phyloP scores from a whole-genome alignment of 2,113 vertebrate species.

The Agapornis roseicollis region DNA sequence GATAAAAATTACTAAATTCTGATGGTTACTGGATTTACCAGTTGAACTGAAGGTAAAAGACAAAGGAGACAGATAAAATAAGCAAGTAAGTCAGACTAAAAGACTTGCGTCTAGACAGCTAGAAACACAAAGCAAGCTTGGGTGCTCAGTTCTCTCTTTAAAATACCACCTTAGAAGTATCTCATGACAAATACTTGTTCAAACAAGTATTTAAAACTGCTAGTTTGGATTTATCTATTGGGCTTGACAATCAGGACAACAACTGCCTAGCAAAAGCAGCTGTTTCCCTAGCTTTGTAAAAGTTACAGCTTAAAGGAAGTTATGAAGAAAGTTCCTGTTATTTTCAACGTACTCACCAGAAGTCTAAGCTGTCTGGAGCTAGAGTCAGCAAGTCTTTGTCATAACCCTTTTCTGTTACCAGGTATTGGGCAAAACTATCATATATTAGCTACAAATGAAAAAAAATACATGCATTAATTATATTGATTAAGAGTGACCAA shows the following conservation, averaged over 20 bases:
- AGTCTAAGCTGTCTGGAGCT: constrained; percentile 87
- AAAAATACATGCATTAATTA: background rate
- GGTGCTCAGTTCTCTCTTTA: background rate
- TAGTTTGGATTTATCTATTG: background rate
- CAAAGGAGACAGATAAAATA: background rate
- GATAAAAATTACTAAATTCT: background rate
- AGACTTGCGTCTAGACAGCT: background rate
- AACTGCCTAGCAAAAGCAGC: background rate
- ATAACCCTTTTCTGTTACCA: constrained; percentile 90
- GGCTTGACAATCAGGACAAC: background rate
- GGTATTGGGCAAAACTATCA: constrained; percentile 89
- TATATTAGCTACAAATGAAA: constrained; percentile 87
- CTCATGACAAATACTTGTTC: background rate
- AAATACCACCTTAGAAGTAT: background rate
- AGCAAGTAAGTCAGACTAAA: background rate
- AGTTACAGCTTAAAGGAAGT: background rate
- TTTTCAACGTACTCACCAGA: constrained; percentile 83
- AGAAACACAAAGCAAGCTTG: background rate
- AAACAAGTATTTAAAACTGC: background rate
- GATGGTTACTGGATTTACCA: background rate
- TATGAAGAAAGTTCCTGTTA: background rate
- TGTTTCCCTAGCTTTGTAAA: background rate
- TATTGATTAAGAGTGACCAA: background rate
- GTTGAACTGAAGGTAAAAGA: background rate
- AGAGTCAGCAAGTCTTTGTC: constrained; percentile 85